phyloP scores from a whole-genome alignment of 2,888 invertebrate genomes.

The Subacronicta megacephala region DNA sequence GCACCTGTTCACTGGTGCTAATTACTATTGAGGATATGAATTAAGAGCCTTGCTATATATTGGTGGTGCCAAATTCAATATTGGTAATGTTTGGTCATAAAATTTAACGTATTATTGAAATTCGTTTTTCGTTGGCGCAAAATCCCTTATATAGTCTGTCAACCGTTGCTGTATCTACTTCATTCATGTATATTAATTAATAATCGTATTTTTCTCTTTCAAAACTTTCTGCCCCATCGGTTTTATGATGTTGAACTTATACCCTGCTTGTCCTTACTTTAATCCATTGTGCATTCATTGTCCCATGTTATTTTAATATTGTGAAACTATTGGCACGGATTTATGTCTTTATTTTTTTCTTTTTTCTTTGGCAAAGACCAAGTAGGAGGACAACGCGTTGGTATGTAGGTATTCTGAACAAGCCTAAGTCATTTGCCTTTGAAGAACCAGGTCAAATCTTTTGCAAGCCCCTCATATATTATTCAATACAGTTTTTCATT shows the following conservation, averaged over 20 bases:
- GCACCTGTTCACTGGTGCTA: slow-evolving; percentile 50
- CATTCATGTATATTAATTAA: too few species aligned
- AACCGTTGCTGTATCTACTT: too few species aligned
- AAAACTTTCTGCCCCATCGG: too few species aligned
- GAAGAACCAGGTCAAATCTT: slow-evolving; percentile 31
- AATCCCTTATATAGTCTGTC: too few species aligned
- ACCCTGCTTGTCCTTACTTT: too few species aligned
- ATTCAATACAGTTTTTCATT: slow-evolving; percentile 39
- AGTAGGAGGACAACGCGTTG: slow-evolving; percentile 12
- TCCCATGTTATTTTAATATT: slow-evolving; percentile 19
- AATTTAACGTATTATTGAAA: background rate
- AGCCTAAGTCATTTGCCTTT: slow-evolving; percentile 19
- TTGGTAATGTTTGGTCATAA: background rate
- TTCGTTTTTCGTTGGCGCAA: background rate
- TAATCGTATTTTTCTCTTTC: too few species aligned
- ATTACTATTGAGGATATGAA: slow-evolving; percentile 27
- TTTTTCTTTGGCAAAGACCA: slow-evolving; percentile 32
- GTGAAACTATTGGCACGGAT: slow-evolving; percentile 36
- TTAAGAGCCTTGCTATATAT: background rate
- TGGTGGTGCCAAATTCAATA: background rate
- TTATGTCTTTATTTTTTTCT: slow-evolving; percentile 24
- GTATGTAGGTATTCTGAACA: slow-evolving; percentile 15
- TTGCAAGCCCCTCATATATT: slow-evolving; percentile 34
- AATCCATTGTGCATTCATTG: background rate
- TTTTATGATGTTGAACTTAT: too few species aligned